A percentile compares a stretch with the other conserved stretches of the same genome.
These are phyloP conservation scores for Laticauda colubrina DNA, from an alignment of 2,113 vertebrate species.

Conservation along the genomic window DNA sequence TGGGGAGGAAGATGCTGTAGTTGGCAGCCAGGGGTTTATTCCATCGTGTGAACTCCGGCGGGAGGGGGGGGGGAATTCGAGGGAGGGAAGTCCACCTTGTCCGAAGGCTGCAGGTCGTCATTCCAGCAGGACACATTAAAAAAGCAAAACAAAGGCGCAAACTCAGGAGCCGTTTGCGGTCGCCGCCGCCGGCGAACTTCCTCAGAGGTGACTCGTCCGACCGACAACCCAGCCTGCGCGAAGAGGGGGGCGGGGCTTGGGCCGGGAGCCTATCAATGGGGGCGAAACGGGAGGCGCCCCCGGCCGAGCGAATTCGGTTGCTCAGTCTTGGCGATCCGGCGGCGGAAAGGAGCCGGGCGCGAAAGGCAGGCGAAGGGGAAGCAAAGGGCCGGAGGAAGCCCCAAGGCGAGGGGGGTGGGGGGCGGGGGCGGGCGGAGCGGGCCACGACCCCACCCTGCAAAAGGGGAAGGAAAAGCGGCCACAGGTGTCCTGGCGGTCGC, in stretches of 20 bases:
- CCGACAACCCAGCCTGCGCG: not conserved
- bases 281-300: not conserved
- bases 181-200: not conserved
- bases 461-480: not conserved
- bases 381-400: not conserved
- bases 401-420: not conserved
- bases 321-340: not conserved
- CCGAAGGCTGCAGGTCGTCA: not conserved
- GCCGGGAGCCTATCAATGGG: not conserved
- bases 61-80: not conserved
- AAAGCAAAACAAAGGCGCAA: not conserved
- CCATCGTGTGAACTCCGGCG: not conserved
- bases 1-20: not conserved
- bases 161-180: not conserved
- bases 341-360: not conserved
- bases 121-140: not conserved
- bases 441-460: not conserved
- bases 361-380: not conserved
- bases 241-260: not conserved
- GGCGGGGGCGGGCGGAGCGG: too few species aligned
- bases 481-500: not conserved
- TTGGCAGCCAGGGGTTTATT: not conserved
- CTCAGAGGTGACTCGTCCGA: not conserved
- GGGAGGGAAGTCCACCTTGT: not conserved
- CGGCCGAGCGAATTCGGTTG: not conserved